A percentile compares a stretch with the other conserved stretches of the same genome.
Conservation (phyloP, 64 coral and sea anemone genomes). For the Platygyra sinensis region DNA sequence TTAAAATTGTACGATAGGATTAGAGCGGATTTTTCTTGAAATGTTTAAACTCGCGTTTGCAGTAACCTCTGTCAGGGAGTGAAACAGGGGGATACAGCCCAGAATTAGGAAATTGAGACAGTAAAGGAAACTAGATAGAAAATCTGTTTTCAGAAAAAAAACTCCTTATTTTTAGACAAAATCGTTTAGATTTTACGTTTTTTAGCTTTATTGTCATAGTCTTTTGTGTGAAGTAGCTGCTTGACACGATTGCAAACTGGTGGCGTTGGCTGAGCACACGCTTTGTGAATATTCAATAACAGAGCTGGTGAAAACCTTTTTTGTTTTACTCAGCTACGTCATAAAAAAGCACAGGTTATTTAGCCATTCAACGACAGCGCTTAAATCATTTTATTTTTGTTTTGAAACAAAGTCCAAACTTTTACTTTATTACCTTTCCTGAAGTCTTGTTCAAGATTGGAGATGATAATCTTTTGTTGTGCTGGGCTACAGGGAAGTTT, state of each 20-base stretch:
- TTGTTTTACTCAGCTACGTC: background rate
- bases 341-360: background rate
- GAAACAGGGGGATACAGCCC: too few species aligned
- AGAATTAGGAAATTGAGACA: too few species aligned
- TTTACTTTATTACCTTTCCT: too few species aligned
- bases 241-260: slow-evolving; percentile 7
- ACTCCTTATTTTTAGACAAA: background rate
- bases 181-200: background rate
- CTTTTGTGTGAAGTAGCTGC: slow-evolving; percentile 10
- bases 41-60: too few species aligned
- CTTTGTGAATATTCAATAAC: slow-evolving; percentile 42
- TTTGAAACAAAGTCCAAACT: too few species aligned
- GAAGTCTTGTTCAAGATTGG: too few species aligned
- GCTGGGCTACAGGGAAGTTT: too few species aligned
- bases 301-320: background rate
- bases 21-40: too few species aligned
- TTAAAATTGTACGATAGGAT: too few species aligned
- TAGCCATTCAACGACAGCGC: background rate
- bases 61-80: too few species aligned
- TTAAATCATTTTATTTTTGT: too few species aligned
- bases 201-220: background rate
- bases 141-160: background rate
- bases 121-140: background rate
- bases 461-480: too few species aligned
- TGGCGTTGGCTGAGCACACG: background rate